Percentiles rank a stretch among this genome's conserved stretches.
Conservation (phyloP, 1,140 invertebrate genomes). For the Pseudomyrmex concolor region DNA sequence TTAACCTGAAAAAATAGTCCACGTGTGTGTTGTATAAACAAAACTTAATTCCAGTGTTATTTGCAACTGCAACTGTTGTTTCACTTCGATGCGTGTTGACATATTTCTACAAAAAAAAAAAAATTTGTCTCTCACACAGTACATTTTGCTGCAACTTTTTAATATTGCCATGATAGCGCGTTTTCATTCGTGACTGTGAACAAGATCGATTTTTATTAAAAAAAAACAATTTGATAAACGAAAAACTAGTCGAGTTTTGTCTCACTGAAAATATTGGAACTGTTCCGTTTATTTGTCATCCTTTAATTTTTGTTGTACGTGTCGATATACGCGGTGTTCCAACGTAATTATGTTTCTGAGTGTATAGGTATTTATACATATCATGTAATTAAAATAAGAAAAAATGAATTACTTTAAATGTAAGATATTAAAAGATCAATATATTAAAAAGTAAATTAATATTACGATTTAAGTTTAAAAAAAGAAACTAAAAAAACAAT, state of each 20-base stretch:
- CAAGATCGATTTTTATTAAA: constrained; percentile 45
- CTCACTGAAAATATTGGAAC: neutral
- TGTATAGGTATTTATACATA: neutral
- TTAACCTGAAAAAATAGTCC: constrained; percentile 2
- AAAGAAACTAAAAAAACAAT: neutral
- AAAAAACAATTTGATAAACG: constrained; percentile 37
- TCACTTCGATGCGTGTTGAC: neutral
- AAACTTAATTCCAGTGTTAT: constrained; percentile 24
- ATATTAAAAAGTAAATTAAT: neutral
- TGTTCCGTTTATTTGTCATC: constrained; percentile 6
- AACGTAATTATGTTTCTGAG: neutral
- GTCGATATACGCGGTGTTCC: neutral
- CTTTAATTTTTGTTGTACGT: neutral
- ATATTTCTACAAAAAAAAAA: neutral
- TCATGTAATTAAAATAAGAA: neutral
- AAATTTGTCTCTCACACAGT: constrained; percentile 15
- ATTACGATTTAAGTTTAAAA: neutral
- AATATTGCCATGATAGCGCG: constrained; percentile 7
- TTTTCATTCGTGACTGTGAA: constrained; percentile 36
- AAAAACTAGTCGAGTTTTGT: neutral
- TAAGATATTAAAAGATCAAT: neutral
- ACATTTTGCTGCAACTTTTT: constrained; percentile 37
- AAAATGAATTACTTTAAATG: neutral
- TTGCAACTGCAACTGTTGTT: constrained; percentile 31
- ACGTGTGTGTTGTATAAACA: neutral